Conservation (phyloP, 2,888 invertebrate species). For the Thysanoteuthis rhombus region DNA sequence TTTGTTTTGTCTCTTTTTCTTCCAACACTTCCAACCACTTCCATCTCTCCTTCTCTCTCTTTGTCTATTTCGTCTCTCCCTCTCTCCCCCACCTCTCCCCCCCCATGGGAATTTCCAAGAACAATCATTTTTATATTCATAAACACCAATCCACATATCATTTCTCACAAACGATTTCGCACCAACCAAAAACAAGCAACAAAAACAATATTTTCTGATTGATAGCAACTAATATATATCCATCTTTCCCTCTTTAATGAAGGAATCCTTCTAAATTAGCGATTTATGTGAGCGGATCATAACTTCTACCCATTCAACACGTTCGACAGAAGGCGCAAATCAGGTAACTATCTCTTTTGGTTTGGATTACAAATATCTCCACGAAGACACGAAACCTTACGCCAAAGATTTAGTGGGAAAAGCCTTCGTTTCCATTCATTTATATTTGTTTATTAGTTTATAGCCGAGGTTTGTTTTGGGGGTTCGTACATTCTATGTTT, state of each 20-base stretch:
- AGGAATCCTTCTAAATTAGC: not conserved
- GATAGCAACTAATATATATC: not conserved
- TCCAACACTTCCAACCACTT: not conserved
- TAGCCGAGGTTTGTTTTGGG: not conserved
- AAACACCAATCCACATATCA: not conserved
- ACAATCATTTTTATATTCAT: not conserved
- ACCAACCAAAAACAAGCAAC: not conserved
- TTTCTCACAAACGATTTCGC: not conserved
- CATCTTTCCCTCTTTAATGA: not conserved
- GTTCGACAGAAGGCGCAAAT: not conserved
- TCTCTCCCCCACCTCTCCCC: not conserved
- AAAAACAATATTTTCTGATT: not conserved
- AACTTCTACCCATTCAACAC: not conserved
- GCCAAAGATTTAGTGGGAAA: not conserved
- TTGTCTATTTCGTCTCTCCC: not conserved
- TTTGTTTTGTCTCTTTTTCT: not conserved
- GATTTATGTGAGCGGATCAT: not conserved
- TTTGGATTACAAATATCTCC: not conserved
- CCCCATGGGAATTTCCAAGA: not conserved
- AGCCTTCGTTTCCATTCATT: not conserved
- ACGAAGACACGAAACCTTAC: not conserved
- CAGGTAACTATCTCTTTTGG: not conserved
- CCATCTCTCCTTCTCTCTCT: not conserved
- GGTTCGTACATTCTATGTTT: not conserved
- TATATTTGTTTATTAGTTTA: not conserved